These are phyloP conservation scores for Hemithea aestivaria DNA, from an alignment of 2,888 invertebrate genomes.

Conservation along the genomic window DNA sequence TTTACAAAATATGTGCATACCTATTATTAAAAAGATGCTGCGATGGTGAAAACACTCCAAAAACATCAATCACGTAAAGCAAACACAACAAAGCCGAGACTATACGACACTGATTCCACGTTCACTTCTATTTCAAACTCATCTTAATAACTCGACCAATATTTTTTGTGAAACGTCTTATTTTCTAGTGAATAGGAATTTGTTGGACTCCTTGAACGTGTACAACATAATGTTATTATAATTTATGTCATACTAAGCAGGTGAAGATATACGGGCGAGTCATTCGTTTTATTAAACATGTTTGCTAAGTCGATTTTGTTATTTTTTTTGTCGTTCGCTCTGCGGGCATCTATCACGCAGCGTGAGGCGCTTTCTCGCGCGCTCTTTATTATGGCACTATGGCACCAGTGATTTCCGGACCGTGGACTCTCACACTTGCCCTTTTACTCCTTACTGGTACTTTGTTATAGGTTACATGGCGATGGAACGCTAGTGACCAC, in stretches of 20 bases:
- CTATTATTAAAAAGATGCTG: too few species aligned
- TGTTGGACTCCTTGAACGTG: constrained; percentile 74
- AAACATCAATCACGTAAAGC: constrained; percentile 39
- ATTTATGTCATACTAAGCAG: constrained; percentile 79
- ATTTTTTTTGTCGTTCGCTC: constrained; percentile 71
- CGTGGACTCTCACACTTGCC: constrained; percentile 38
- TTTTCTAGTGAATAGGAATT: constrained; percentile 75
- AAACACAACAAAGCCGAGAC: constrained; percentile 37
- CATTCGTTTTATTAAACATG: constrained; percentile 78
- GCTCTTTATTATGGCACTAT: constrained; percentile 71
- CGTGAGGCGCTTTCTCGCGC: constrained; percentile 71
- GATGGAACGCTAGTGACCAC: too few species aligned
- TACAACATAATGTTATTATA: constrained; percentile 78
- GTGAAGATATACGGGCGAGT: constrained; percentile 77
- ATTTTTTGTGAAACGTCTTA: constrained; percentile 69
- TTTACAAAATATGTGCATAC: too few species aligned
- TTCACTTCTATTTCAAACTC: constrained; percentile 57
- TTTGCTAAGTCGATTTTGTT: constrained; percentile 77
- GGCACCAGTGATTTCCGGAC: constrained; percentile 72
- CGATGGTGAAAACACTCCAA: too few species aligned
- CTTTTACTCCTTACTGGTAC: constrained; percentile 19
- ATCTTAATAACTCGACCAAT: constrained; percentile 60
- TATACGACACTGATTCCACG: constrained; percentile 49
- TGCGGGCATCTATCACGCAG: constrained; percentile 74
- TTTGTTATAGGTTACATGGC: not conserved